A percentile compares a stretch with the other conserved stretches of the same genome.
Conservation (phyloP, 2,113 vertebrate species). For the Clarias macrocephalus region DNA sequence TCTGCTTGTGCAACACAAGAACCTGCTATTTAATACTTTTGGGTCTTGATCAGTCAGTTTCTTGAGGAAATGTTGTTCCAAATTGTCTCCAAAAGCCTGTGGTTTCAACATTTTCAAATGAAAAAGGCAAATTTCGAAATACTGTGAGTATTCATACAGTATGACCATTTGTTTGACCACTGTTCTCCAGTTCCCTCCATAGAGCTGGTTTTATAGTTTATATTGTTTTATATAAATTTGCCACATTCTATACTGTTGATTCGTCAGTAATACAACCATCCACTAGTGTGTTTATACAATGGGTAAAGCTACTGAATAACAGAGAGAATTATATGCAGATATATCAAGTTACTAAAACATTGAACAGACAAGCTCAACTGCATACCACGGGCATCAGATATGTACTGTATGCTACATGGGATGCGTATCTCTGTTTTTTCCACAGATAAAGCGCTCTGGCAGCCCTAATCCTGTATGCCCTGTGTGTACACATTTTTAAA, state of each 20-base stretch:
- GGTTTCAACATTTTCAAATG: too few species aligned
- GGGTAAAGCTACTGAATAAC: background rate
- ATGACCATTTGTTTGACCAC: background rate
- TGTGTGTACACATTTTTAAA: too few species aligned
- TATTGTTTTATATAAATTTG: background rate
- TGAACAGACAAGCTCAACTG: background rate
- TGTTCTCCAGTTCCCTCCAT: background rate
- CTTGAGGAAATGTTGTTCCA: background rate
- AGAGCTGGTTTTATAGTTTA: background rate
- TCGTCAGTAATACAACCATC: background rate
- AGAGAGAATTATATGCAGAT: background rate
- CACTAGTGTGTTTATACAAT: background rate
- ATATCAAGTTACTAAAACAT: background rate
- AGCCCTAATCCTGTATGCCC: too few species aligned
- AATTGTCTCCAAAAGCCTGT: background rate
- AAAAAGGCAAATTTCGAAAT: too few species aligned
- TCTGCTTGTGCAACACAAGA: background rate
- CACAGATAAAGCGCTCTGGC: background rate
- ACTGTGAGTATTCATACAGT: background rate
- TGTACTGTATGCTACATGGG: background rate
- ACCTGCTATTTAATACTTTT: too few species aligned
- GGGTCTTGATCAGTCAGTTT: too few species aligned
- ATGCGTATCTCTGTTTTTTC: background rate
- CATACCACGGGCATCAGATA: background rate
- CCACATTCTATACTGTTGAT: background rate